Evolutionary conservation across 2,888 invertebrate species (phyloP), one percentile per base, ranked within the genome.

Genomic region (Galerucella nymphaeae): DNA sequence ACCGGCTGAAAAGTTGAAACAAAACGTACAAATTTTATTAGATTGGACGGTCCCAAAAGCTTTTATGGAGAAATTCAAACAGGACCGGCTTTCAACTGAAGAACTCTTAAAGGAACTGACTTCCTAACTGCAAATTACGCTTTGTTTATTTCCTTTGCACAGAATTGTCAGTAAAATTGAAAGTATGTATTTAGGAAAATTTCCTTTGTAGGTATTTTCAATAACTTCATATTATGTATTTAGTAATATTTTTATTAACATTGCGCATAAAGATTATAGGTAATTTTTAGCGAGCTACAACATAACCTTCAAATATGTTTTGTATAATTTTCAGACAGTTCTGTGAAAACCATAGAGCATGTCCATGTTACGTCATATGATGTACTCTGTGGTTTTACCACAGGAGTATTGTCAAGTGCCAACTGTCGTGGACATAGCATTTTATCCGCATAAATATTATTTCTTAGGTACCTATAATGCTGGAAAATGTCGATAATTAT

Each of bases 41-140:
- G 91, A 93, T 71, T 94, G 94, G 90, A 95, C 95, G 14, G 93
- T 96, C 63, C 96, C 96, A 0, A 90, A 91, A 78, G 88, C 91
- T 55, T 92, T 93, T 80, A 94, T 95, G 94, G 90, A 91, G 30
- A 91, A 90, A 79, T 94, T 95, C 80, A 90, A 89, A 76, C 90
- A 89, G 74, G 92, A 94, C 82, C 91, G 93, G 76, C 92, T 93
- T 79, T 91, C 92, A 0, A 93, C 92, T 0, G 95, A 95, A 83
- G 93, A 94, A 81, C 89, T 96, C 74, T 87, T 96, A 74, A 94
- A 94, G 84, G 90, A 93, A 75, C 87, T 94, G 73, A 93, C 94
- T 1, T 88, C 89, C 67, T 89, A 87, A 86, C 57, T 53, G 9
- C 2, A 16, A 53, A 16, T 14, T 13, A 5, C 16, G 8, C n/a